Conservation (phyloP, 2,113 vertebrate genomes). For the Lethenteron reissneri region DNA sequence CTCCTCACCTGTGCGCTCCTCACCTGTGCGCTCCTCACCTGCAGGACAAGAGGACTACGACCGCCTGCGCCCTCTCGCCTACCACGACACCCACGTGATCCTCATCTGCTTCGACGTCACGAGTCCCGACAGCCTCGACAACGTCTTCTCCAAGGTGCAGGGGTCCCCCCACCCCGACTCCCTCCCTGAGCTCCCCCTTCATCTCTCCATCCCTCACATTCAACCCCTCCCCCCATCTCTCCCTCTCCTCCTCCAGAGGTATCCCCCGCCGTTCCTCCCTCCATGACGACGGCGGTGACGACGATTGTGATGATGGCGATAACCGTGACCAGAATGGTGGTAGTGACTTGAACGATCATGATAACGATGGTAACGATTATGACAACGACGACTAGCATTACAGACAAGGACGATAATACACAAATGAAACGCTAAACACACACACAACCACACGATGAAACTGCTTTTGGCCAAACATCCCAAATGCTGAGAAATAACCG, state of each 20-base stretch:
- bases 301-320: too few relatives aligned
- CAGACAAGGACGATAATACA: too few relatives aligned
- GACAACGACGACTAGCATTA: too few relatives aligned
- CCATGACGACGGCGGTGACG: too few relatives aligned
- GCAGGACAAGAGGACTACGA: slow-evolving; percentile 3
- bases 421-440: too few relatives aligned
- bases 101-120: slow-evolving; percentile 3
- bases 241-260: background rate
- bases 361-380: too few relatives aligned
- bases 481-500: too few relatives aligned
- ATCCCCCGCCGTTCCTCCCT: background rate
- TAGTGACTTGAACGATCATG: too few relatives aligned
- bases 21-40: background rate
- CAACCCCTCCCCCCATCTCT: background rate
- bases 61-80: slow-evolving; percentile 1
- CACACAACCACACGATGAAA: too few relatives aligned
- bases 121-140: background rate
- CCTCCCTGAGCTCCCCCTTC: background rate
- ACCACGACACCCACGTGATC: background rate
- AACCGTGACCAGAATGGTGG: too few relatives aligned
- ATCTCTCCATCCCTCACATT: background rate
- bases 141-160: slow-evolving; percentile 4
- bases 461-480: too few relatives aligned
- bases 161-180: background rate
- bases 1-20: too few relatives aligned